phyloP scores from a whole-genome alignment of 2,113 vertebrate genomes.

The Gymnarchus niloticus region DNA sequence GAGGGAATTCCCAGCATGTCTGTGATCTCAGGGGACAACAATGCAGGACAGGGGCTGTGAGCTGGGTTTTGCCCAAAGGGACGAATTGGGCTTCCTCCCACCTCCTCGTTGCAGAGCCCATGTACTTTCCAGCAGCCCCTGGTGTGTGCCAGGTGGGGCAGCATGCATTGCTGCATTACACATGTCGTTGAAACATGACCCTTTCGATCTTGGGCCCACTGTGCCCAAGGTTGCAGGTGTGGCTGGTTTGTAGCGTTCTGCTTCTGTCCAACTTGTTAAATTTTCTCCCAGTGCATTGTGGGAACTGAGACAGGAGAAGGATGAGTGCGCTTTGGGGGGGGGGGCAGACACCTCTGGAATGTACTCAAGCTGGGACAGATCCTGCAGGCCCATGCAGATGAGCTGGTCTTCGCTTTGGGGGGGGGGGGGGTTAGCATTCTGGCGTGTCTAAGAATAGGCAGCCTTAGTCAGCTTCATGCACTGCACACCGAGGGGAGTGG shows the following conservation, averaged over 20 bases:
- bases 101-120: background rate
- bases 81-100: background rate
- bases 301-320: background rate
- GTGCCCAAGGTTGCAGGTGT: background rate
- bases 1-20: background rate
- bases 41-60: background rate
- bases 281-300: background rate
- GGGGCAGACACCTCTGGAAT: background rate
- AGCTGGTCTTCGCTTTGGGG: background rate
- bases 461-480: background rate
- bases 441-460: constrained; percentile 5
- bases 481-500: too few relatives aligned
- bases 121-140: background rate
- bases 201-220: background rate
- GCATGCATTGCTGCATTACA: background rate
- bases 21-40: background rate
- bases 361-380: background rate
- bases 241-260: background rate
- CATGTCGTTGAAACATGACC: background rate
- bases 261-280: background rate
- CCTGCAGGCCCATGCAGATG: background rate
- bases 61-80: background rate
- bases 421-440: background rate
- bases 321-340: background rate
- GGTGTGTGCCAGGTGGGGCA: background rate